phyloP scores from a whole-genome alignment of 2,113 vertebrate species.

The Naja naja region DNA sequence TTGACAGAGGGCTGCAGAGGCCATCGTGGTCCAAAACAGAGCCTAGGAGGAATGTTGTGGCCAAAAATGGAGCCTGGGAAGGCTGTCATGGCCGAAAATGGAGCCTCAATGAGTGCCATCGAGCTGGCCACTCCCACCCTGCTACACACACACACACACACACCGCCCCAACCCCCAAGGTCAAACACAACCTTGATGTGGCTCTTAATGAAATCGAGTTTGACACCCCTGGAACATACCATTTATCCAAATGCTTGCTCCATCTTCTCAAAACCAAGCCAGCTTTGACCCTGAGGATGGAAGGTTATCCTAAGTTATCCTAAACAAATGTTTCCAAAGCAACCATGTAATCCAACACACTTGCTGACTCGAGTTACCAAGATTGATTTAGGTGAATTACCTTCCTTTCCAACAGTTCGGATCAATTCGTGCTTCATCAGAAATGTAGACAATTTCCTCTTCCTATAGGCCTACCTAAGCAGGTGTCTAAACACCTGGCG shows the following conservation, averaged over 20 bases:
- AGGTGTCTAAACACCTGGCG: neutral
- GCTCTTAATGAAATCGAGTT: too few species aligned
- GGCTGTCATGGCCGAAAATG: too few species aligned
- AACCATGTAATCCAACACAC: neutral
- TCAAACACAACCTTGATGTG: too few species aligned
- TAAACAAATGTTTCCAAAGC: neutral
- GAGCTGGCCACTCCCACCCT: too few species aligned
- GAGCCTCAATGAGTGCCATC: too few species aligned
- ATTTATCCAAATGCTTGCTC: neutral
- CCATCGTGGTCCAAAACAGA: too few species aligned
- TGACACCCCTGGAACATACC: too few species aligned
- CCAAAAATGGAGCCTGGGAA: too few species aligned
- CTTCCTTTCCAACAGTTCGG: neutral
- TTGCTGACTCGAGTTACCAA: neutral
- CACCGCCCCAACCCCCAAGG: too few species aligned
- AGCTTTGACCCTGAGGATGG: neutral
- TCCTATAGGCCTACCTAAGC: neutral
- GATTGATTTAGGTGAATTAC: neutral
- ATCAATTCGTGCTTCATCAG: neutral
- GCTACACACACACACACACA: too few species aligned
- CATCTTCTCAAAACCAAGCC: neutral
- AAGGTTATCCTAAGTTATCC: neutral
- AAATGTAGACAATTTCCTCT: neutral
- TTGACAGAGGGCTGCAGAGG: too few species aligned
- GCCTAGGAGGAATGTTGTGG: too few species aligned